Conservation (phyloP, 2,888 invertebrate genomes). For the Ommatoiulus sabulosus region DNA sequence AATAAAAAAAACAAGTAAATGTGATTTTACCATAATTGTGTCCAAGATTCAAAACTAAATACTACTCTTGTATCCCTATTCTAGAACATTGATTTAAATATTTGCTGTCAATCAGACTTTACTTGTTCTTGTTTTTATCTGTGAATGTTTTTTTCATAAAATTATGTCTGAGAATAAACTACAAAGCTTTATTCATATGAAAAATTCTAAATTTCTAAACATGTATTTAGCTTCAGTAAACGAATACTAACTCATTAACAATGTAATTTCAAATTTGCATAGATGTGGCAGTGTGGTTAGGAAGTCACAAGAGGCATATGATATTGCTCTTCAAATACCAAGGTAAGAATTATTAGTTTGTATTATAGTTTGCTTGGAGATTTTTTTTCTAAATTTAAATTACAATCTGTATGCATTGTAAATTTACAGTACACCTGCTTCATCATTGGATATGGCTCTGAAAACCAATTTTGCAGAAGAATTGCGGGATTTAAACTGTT, state of each 20-base stretch:
- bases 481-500: background rate
- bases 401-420: background rate
- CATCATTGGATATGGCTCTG: background rate
- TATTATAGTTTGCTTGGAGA: background rate
- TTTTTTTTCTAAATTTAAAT: background rate
- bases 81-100: no score
- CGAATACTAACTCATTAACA: background rate
- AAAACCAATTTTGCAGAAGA: constrained; percentile 11
- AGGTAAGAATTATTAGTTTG: background rate
- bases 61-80: no score
- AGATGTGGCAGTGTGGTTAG: background rate
- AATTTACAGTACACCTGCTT: background rate
- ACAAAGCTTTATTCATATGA: no score
- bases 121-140: no score
- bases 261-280: background rate
- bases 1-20: no score
- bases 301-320: constrained; percentile 1
- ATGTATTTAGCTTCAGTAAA: no score
- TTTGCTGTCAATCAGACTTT: no score
- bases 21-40: no score
- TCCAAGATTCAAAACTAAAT: no score
- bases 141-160: no score
- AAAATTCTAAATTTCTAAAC: no score
- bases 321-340: constrained; percentile 22
- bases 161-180: no score